phyloP scores from a whole-genome alignment of 2,888 invertebrate species.

The Anoplius nigerrimus region DNA sequence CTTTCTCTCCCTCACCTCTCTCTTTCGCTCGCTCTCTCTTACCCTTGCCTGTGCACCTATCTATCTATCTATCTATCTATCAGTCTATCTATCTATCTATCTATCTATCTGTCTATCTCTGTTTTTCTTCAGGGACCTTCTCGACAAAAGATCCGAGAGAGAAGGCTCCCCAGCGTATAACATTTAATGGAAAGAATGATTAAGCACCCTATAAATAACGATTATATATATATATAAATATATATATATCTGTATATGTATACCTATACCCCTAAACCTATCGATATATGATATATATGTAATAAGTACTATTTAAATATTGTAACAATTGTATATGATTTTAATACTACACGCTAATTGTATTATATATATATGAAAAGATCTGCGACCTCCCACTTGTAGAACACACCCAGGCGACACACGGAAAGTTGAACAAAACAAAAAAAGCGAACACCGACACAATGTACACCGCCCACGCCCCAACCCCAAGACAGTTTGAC shows the following conservation, averaged over 20 bases:
- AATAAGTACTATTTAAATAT: conserved; percentile 76
- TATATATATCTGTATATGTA: conserved; percentile 69
- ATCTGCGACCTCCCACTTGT: conserved; percentile 74
- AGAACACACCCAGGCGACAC: conserved; percentile 60
- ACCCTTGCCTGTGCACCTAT: neutral
- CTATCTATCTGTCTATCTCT: no score
- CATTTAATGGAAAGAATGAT: conserved; percentile 50
- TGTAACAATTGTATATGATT: conserved; percentile 76
- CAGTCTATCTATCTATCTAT: no score
- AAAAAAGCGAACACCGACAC: neutral
- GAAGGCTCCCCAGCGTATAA: neutral
- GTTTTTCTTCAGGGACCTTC: conserved; percentile 7
- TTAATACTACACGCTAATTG: conserved; percentile 75
- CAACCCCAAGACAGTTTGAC: neutral
- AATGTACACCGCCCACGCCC: conserved; percentile 22
- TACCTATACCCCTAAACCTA: conserved; percentile 63
- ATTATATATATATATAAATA: conserved; percentile 68
- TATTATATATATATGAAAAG: conserved; percentile 74
- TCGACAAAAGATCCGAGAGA: neutral
- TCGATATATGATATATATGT: conserved; percentile 70
- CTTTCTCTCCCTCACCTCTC: neutral
- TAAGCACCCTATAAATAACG: conserved; percentile 73
- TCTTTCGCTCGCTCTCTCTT: neutral
- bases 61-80: conserved; percentile 1
- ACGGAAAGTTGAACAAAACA: conserved; percentile 9